Evolutionary conservation across 2,888 invertebrate species (phyloP).

Genomic region (Petrolisthes manimaculis): DNA sequence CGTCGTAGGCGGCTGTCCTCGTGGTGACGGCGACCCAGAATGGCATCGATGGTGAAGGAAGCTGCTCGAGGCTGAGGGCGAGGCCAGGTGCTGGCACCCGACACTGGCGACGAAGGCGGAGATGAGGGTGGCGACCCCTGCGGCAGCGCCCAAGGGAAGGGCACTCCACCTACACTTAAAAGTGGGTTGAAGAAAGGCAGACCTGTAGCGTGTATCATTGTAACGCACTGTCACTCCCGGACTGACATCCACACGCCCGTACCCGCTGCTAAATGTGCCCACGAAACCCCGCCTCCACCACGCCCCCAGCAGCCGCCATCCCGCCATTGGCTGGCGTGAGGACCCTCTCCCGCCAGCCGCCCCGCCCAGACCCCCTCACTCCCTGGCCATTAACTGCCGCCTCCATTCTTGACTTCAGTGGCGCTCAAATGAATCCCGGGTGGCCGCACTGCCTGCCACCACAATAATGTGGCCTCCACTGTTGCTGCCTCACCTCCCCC

Average conservation of each 20-base stretch:
- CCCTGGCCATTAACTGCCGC: conserved; percentile 54
- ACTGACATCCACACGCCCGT: conserved; percentile 37
- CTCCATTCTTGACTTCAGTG: conserved; percentile 58
- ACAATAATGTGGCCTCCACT: conserved; percentile 38
- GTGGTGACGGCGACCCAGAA: conserved; percentile 60
- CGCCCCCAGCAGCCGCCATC: background rate
- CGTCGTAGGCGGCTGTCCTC: conserved; percentile 42
- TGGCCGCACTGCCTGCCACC: conserved; percentile 39
- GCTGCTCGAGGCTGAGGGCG: conserved; percentile 53
- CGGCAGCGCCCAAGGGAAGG: conserved; percentile 56
- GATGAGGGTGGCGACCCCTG: conserved; percentile 59
- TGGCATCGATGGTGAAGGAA: conserved; percentile 66
- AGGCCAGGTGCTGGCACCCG: conserved; percentile 46
- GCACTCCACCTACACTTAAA: conserved; percentile 55
- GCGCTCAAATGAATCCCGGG: conserved; percentile 58
- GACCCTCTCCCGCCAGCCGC: background rate
- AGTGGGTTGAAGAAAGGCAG: conserved; percentile 64
- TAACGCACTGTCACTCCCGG: conserved; percentile 40
- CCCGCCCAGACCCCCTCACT: conserved; percentile 31
- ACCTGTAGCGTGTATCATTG: conserved; percentile 63
- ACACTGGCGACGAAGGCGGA: conserved; percentile 55
- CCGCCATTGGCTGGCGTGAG: background rate
- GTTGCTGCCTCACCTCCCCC: background rate
- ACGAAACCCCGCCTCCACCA: conserved; percentile 44
- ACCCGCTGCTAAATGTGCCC: conserved; percentile 39